Evolutionary conservation across 2,113 vertebrate species (phyloP), one percentile per base, ranked within the genome.

Genomic region (Terrapene triunguis): DNA sequence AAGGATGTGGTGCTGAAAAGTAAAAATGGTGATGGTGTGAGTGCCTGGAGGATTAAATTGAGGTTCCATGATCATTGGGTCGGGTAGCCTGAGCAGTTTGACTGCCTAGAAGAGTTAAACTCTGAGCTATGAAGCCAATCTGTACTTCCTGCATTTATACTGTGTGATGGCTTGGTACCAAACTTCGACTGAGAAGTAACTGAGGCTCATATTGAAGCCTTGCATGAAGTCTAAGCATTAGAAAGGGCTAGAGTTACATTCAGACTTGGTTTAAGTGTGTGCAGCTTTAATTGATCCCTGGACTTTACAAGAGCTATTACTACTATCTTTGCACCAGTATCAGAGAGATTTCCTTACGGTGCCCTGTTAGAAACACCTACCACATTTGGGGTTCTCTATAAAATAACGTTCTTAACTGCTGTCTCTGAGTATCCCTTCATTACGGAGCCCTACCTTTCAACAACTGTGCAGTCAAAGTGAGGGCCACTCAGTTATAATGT

Each of bases 181-280:
- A 59, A 17, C 29, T 84, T 42, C 25, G 22, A 55, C 38, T 80
- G 27, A 76, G 29, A 19, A 44, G 3, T 65, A 35, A 65, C 32
- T 0, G 1, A 82, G 27, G 9, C 51, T 79, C 0, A 0, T 24
- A 13, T 76, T 93, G 1, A 1, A 0, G 0, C 27, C 84, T 44
- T 17, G 10, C 48, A 44, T 51, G 47, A 82, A 35, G 74, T 38
- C 27, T 19, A n/a, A 2, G 2, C 17, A 2, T 78, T 47, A 7
- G 24, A 86, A 35, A 65, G 84, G 44, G 27, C 0, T 0, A 32
- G 47, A 74, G 72, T 24, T 74, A 74, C 5, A 74, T 42, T 74
- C 72, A 74, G 89, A 8, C 44, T 32, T 16, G 25, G 25, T 24
- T n/a, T 10, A 55, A 86, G 27, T 82, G 35, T 22, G 62, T 72